phyloP scores from a whole-genome alignment of 2,888 invertebrate species.

The Polymixis lichenea region DNA sequence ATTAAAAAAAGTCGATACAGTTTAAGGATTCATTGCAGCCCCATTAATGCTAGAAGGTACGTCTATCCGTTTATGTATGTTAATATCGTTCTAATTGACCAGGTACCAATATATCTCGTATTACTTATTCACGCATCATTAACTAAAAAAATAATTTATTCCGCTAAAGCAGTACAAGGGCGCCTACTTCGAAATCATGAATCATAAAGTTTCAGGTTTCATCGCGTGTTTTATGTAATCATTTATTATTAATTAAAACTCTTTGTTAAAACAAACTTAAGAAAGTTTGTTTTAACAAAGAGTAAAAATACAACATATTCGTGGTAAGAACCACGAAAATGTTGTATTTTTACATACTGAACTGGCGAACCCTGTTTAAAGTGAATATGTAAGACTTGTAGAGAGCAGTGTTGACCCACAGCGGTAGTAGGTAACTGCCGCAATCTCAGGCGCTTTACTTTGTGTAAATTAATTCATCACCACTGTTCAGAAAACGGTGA shows the following conservation, averaged over 20 bases:
- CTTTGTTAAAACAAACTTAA: neutral
- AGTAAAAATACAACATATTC: no score
- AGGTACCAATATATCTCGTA: conserved; percentile 19
- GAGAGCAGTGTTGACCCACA: no score
- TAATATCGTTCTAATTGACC: conserved; percentile 32
- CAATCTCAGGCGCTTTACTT: no score
- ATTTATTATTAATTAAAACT: conserved; percentile 1
- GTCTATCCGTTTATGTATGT: neutral
- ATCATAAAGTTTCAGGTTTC: conserved; percentile 46
- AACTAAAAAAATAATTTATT: conserved; percentile 35
- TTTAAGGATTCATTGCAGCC: conserved; percentile 7
- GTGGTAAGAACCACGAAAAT: no score
- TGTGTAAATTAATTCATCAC: no score
- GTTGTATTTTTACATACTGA: neutral
- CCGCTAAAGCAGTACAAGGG: conserved; percentile 49
- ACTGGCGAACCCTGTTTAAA: neutral
- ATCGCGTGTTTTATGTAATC: conserved; percentile 23
- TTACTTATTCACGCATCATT: conserved; percentile 44
- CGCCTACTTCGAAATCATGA: conserved; percentile 43
- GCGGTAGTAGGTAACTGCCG: no score
- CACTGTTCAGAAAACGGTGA: no score
- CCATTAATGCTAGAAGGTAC: neutral
- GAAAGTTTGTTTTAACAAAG: no score
- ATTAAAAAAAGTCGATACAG: neutral
- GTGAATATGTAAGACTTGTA: neutral